Evolutionary conservation across 2,113 vertebrate species (phyloP), one percentile per base, ranked within the genome.

Genomic region (Brachypteracias leptosomus): DNA sequence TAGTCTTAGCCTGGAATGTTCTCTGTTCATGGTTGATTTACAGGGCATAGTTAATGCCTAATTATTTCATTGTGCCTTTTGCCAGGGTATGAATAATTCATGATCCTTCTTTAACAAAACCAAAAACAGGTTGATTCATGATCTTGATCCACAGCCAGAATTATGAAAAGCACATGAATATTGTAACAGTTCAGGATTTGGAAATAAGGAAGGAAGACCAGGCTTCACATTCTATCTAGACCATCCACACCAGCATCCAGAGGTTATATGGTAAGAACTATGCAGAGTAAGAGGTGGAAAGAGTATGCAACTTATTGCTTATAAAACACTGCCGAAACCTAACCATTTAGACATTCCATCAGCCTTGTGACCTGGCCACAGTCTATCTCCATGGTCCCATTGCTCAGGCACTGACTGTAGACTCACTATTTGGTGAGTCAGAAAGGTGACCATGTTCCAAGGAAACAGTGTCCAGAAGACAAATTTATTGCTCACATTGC

Each of bases 401-500:
- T 90, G 84, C 81, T 95, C 40, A 61, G 47, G 19, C 16, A 3
- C 70, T 83, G 59, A 84, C 36, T 81, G 10, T 62, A 82, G 89
- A 70, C 49, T 75, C 42, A 13, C 35, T 78, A 65, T 35, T 18
- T 31, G 7, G 22, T 49, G 40, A 46, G 13, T 44, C 31, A 86
- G 55, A 67, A 85, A 95, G 40, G 47, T 44, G 66, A 86, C 59
- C 47, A 22, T 44, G 71, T 82, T 24, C 21, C 25, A 21, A 92
- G 15, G 17, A 74, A 28, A 28, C 25, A 31, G 35, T 0, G 4
- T 9, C 25, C 31, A 44, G 44, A 67, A 67, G n/a, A 47, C 4
- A 54, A 78, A 92, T 89, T 95, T 74, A 68, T 90, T 96, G 96
- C 88, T 97, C 97, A 85, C 86, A 62, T 82, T 97, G 95, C 95